Base-by-base conservation (phyloP, 2,797 vertebrate species). In the Microctenopoma steveboyesi region DNA sequence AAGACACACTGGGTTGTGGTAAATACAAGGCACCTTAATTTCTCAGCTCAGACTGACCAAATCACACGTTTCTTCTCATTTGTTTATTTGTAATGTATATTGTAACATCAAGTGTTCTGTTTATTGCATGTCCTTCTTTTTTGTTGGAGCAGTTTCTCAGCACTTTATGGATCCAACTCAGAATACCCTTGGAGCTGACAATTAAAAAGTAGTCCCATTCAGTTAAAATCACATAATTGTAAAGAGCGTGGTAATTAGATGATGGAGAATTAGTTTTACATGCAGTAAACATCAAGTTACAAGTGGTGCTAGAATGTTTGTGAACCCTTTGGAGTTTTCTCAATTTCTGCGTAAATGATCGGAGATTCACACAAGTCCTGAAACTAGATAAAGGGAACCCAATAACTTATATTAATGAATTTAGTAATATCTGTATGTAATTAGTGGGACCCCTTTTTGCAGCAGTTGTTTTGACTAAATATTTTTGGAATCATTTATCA, bases 121-220 rank as follows among this genome's bases (percentile, higher is more conserved):
- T 22, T 22, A 22, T 22, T 22, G 73, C 72, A 82, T 78, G 76
- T 45, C 57, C 22, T 42, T 68, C 71, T 60, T 65, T 42, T 53
- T 1, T 37, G 65, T 71, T 46, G 25, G 15, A 61, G 50, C 60
- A 65, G 33, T 71, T 78, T 70, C 42, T 55, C 49, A 52, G 53
- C 54, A 61, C 58, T 48, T 78, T 22, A 22, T 22, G 22, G 22
- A 22, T 22, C 22, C 22, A 22, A 22, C 22, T 22, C 2, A 22
- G 22, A 40, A 14, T 70, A 46, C 0, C 50, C 30, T 48, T 52
- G 11, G 22, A 40, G 16, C 47, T 12, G 54, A 57, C 50, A 75
- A 61, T 62, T 52, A 59, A 5, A 50, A 0, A 64, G 35, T 11
- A 75, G 4, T 47, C 12, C 39, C 35, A 56, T 64, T 69, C 4